These are phyloP conservation scores for Electrona antarctica DNA, from an alignment of 2,113 vertebrate species.

Conservation along the genomic window DNA sequence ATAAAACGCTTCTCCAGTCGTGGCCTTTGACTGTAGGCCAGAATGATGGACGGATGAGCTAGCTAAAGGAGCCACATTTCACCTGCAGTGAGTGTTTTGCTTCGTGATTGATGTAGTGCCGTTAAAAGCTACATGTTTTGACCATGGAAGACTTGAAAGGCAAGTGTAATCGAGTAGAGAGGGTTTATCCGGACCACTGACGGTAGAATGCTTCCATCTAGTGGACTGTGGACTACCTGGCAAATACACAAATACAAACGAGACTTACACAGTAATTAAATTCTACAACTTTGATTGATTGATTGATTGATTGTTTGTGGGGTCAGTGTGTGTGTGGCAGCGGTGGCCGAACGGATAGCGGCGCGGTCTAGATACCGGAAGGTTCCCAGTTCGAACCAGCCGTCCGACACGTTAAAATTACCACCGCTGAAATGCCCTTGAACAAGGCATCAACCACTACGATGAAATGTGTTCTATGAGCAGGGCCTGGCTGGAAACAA, in stretches of 20 bases:
- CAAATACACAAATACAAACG: slow-evolving; percentile 17
- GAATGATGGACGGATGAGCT: slow-evolving; percentile 5
- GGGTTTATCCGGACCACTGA: neutral
- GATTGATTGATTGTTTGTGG: no score
- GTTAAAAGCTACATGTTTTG: slow-evolving; percentile 3
- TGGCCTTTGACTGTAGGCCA: slow-evolving; percentile 27
- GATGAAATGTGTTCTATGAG: no score
- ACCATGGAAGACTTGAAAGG: neutral
- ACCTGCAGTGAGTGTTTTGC: neutral
- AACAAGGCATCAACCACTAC: no score
- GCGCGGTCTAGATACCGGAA: no score
- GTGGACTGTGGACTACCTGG: neutral
- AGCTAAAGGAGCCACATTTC: neutral
- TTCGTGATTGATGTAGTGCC: slow-evolving; percentile 23
- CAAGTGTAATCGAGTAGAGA: no score
- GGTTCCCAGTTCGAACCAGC: no score
- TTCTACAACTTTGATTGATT: no score
- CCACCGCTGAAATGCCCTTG: no score
- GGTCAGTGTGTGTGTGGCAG: no score
- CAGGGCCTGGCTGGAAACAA: no score
- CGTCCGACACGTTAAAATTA: no score
- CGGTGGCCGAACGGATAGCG: no score
- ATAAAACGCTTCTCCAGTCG: slow-evolving; percentile 35
- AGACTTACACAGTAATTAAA: neutral
- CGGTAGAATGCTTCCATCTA: slow-evolving; percentile 48